Base-by-base conservation (phyloP, 2,797 vertebrate species). In the Dallia pectoralis region DNA sequence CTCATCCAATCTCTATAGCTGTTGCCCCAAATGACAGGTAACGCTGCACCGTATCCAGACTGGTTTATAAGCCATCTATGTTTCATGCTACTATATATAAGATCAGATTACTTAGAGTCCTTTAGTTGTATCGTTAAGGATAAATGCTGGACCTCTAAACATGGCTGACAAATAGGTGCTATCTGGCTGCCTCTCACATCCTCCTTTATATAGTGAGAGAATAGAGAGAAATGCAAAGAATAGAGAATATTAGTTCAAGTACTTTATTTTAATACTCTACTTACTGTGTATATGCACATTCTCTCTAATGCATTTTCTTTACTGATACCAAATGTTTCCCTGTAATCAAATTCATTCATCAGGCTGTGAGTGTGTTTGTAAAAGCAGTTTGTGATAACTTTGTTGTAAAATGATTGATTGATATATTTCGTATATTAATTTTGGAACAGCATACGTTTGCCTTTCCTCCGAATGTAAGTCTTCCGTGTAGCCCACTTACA, bases 11-110 rank as follows among this genome's bases (percentile, higher is more conserved):
- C 74, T 92, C 82, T 51, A 88, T 97, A 82, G 80, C 63, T 12
- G 86, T 95, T 69, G 96, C 98, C 79, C 95, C 96, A 67, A 87
- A 82, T 27, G 84, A 91, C 87, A 96, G 96, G 96, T 98, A 94
- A 91, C 82, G 70, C 2, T 8, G 18, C 12, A 48, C 19, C 36
- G 49, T n/a, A 64, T 2, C 33, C 25, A 25, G 18, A 47, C 40
- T 9, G 6, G 66, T 29, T 32, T 51, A 29, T 69, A 7, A 1
- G 3, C 5, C 3, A 14, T 9, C 19, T n/a, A 33, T 25, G 19
- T 32, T 15, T 16, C 12, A 32, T 32, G 29, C 16, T 40, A 66
- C 18, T 12, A 22, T 19, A 19, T 14, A 53, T 63, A 19, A 69
- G 61, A 68, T 53, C 9, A 0, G 61, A 19, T 65, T 47, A 30